Base-by-base conservation (phyloP, 2,797 vertebrate genomes). In the Coregonus suidteri region DNA sequence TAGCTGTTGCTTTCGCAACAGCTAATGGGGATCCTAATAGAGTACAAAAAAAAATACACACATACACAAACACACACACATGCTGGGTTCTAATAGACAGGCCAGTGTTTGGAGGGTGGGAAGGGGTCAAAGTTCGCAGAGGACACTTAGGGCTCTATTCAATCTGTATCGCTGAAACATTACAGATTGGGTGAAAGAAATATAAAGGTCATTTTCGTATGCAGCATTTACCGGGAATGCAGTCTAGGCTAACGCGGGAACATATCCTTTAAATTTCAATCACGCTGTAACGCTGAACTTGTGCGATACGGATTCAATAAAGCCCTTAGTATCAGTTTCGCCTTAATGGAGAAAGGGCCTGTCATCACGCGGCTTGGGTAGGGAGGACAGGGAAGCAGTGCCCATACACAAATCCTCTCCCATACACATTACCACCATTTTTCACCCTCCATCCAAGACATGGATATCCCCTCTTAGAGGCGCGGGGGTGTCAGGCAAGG, bases 261-360 rank as follows among this genome's bases (percentile, higher is more conserved):
- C 41, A 41, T 41, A 9, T 6, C 7, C 7, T 9, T 47, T 47
- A 9, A 47, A 47, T 47, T 47, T 47, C 41, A 47, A 6, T 9
- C 41, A 11, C 9, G 41, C 41, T 47, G 41, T 11, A 47, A 47
- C 9, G 2, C 41, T 47, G 41, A 47, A 47, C 41, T 47, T 47
- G 1, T 47, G 41, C 2, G 41, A 9, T 9, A 47, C 41, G 2
- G 41, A 11, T 47, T 47, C 41, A 47, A 47, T 47, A 47, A 47
- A 47, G 41, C 41, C 41, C 86, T 85, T 82, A 74, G 90, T 90
- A 91, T 93, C 88, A 83, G 85, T 90, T 93, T 89, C 87, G 0
- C 7, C 75, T 89, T 91, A 92, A 92, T 90, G 89, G 87, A 89
- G 82, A 79, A 85, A 83, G 82, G 77, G 30, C 71, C 35, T 4